Base-by-base conservation (phyloP, 2,113 vertebrate species). In the Apteryx owenii region DNA sequence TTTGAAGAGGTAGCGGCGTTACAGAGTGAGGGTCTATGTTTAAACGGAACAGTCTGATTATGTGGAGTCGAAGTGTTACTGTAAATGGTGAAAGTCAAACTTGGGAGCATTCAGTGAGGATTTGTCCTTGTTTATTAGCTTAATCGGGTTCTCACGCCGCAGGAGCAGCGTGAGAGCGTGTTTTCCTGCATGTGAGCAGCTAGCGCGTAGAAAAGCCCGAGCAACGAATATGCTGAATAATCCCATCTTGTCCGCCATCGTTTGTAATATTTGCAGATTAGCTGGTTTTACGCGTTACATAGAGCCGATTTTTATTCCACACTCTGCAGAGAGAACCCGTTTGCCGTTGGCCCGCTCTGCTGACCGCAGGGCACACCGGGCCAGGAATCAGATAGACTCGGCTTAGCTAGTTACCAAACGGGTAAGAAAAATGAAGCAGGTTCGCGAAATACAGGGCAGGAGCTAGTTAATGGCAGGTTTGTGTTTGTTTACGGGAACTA, bases 391-490 rank as follows among this genome's bases (percentile, higher is more conserved):
- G 12, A 23, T 3, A 12, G 12, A 7, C 46, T 62, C 51, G 33
- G 58, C 19, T 85, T 15, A n/a, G 6, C 12, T 18, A 10, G 5
- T 46, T 76, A 33, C 23, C 19, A 28, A 69, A 50, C 33, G 16
- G 64, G 6, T 12, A 21, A 33, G 33, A n/a, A 56, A 40, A 10
- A 16, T 14, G 33, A 20, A 25, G 2, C 26, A 3, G 11, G 12
- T 36, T 50, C 12, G 4, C 5, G 26, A 40, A 38, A 7, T 11
- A 8, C 12, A 7, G 20, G 60, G 60, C 46, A 28, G 83, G 80
- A 51, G 54, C 3, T 46, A 2, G 31, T 46, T 1, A 4, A 8
- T 4, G 44, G 23, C 48, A 0, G 10, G 16, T 4, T 15, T 40
- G 46, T n/a, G 65, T 33, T 28, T 23, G 12, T 60, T 1, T 8